phyloP scores from a whole-genome alignment of 1,140 invertebrate species.

The Condylostylus longicornis region DNA sequence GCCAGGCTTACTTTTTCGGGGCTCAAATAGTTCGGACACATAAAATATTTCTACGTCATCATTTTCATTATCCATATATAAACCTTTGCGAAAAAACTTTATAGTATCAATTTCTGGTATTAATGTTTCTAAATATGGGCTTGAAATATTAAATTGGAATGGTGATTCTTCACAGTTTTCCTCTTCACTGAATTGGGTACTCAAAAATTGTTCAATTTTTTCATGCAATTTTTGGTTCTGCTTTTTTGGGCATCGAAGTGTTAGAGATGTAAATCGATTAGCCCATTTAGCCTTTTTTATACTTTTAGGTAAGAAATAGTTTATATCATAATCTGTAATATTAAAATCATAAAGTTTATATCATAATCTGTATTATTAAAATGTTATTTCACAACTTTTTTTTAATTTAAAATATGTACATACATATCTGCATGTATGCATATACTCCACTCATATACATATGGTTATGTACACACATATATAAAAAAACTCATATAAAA shows the following conservation, averaged over 20 bases:
- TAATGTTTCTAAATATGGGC: too few species aligned
- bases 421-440: constrained; percentile 13
- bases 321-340: constrained; percentile 17
- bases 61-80: background rate
- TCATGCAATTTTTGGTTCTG: constrained; percentile 16
- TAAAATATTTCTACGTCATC: constrained; percentile 1
- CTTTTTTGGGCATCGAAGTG: constrained; percentile 14
- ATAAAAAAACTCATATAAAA: too few species aligned
- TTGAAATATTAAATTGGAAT: too few species aligned
- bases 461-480: background rate
- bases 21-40: constrained; percentile 1
- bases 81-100: background rate
- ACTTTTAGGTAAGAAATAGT: constrained; percentile 7
- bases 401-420: constrained; percentile 11
- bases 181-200: constrained; percentile 9
- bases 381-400: background rate
- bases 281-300: constrained; percentile 18
- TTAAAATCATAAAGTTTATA: background rate
- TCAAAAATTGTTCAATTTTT: constrained; percentile 15
- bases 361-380: background rate
- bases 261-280: constrained; percentile 25
- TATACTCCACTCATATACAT: background rate
- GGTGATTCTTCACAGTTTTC: too few species aligned
- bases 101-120: background rate
- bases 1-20: background rate